Percentiles rank a stretch among this genome's conserved stretches.
These are phyloP conservation scores for Toxonevra muliebris DNA, from an alignment of 2,888 invertebrate species.

Conservation along the genomic window DNA sequence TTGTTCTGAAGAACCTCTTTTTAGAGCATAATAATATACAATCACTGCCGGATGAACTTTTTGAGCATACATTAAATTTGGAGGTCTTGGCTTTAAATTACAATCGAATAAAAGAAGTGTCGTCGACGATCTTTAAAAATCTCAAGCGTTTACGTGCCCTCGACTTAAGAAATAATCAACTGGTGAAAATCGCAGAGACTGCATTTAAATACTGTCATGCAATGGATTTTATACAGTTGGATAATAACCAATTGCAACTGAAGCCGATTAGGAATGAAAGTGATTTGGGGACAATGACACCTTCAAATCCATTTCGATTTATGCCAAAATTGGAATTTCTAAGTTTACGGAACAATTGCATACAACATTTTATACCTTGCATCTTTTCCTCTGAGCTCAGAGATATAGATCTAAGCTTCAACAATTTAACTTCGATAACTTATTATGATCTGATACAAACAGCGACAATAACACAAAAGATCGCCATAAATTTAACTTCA, in stretches of 20 bases:
- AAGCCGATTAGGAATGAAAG: slow-evolving; percentile 10
- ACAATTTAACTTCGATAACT: background rate
- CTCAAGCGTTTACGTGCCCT: slow-evolving; percentile 8
- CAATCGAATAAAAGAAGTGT: slow-evolving; percentile 2
- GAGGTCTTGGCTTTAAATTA: background rate
- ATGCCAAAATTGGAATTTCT: slow-evolving; percentile 38
- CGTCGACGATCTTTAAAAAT: background rate
- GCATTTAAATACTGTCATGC: slow-evolving; percentile 30
- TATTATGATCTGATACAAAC: background rate
- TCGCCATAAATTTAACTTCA: slow-evolving; percentile 66
- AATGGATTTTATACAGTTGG: background rate
- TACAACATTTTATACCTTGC: slow-evolving; percentile 4
- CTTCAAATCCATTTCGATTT: background rate
- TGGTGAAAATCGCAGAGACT: background rate
- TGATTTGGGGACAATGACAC: slow-evolving; percentile 19
- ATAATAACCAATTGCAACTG: background rate
- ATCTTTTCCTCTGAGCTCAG: background rate
- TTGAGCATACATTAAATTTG: slow-evolving; percentile 6
- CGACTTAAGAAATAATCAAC: slow-evolving; percentile 18
- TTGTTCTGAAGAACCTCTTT: background rate
- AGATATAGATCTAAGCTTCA: slow-evolving; percentile 7
- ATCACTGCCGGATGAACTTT: background rate
- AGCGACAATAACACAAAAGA: slow-evolving; percentile 49
- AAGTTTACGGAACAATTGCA: slow-evolving; percentile 13
- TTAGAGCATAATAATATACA: slow-evolving; percentile 9